These are phyloP conservation scores for Campylomormyrus tamandua DNA, from an alignment of 2,113 vertebrate genomes.

Conservation along the genomic window DNA sequence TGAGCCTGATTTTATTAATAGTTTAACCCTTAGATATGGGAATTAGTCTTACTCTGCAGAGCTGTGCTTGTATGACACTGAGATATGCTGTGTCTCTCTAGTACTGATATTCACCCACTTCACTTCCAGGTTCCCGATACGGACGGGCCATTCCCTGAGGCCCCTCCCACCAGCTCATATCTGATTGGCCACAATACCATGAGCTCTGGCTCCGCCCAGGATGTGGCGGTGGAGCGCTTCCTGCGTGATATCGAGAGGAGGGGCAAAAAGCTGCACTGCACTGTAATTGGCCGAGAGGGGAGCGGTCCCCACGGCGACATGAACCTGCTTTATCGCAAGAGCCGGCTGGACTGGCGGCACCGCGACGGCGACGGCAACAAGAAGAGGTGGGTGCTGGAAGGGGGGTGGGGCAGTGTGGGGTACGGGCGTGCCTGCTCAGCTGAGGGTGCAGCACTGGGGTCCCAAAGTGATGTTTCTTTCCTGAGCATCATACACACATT, in stretches of 20 bases:
- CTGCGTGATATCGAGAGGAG: conserved; percentile 74
- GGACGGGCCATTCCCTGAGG: conserved; percentile 38
- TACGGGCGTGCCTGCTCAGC: conserved; percentile 18
- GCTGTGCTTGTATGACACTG: background rate
- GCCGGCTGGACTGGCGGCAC: conserved; percentile 70
- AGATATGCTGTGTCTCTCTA: background rate
- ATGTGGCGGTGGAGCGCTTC: conserved; percentile 75
- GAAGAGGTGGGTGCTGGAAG: conserved; percentile 56
- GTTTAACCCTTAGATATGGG: background rate
- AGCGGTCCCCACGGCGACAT: conserved; percentile 62
- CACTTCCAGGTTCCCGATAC: conserved; percentile 47
- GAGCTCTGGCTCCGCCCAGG: conserved; percentile 72
- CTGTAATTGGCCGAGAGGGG: conserved; percentile 67
- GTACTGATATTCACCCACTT: conserved; percentile 29
- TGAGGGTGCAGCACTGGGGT: background rate
- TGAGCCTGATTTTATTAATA: background rate
- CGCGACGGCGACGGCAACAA: conserved; percentile 62
- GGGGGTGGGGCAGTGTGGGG: background rate
- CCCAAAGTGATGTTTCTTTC: background rate
- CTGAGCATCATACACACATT: background rate
- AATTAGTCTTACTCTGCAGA: background rate
- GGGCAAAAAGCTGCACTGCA: conserved; percentile 67
- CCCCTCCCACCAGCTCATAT: conserved; percentile 28
- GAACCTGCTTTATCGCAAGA: conserved; percentile 72
- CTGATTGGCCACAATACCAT: conserved; percentile 63